These are phyloP conservation scores for Pygocentrus nattereri DNA, from an alignment of 2,797 vertebrate genomes.

Conservation along the genomic window DNA sequence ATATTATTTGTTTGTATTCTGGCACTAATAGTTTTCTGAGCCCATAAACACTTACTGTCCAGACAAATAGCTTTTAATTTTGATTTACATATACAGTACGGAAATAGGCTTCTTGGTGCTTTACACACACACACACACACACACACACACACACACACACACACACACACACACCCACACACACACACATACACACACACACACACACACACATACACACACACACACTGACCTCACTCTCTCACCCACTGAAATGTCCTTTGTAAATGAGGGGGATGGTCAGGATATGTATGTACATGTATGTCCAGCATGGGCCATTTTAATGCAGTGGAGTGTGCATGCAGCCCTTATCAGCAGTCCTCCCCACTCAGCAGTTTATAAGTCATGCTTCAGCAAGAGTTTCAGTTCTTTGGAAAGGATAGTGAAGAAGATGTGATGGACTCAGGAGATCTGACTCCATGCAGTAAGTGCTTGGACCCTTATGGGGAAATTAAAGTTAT, in stretches of 20 bases:
- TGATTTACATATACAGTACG: no score
- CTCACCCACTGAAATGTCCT: no score
- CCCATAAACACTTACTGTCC: no score
- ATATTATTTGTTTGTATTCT: no score
- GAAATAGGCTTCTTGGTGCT: no score
- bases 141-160: background rate
- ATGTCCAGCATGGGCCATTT: background rate
- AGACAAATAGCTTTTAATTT: no score
- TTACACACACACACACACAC: no score
- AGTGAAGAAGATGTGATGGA: constrained; percentile 39
- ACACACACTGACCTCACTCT: background rate
- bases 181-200: no score
- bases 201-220: background rate
- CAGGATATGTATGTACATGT: background rate
- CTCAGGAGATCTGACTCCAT: constrained; percentile 4
- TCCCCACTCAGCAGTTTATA: background rate
- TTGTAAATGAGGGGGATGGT: background rate
- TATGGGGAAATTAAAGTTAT: background rate
- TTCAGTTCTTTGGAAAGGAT: constrained; percentile 70
- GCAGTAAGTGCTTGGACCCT: constrained; percentile 1
- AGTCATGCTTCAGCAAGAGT: constrained; percentile 69
- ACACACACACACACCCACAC: background rate
- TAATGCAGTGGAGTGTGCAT: background rate
- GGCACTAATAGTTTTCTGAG: no score
- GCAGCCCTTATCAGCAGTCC: background rate